Percentiles rank a stretch among this genome's conserved stretches.
These are phyloP conservation scores for Gryon sp. DNA, from an alignment of 1,140 invertebrate species.

Conservation along the genomic window DNA sequence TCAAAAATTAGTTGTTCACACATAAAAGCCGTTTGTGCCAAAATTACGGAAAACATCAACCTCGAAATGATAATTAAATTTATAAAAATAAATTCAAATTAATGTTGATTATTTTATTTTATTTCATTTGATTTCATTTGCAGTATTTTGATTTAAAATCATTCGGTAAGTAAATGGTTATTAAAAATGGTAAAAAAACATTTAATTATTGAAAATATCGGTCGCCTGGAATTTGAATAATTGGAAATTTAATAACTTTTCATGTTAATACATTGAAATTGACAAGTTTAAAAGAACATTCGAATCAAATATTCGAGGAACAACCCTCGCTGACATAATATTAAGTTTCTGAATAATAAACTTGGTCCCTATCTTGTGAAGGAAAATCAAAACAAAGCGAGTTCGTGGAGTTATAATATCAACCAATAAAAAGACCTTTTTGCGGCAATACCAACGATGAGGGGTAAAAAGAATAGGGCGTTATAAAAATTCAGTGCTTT, in stretches of 20 bases:
- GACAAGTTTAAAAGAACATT: not conserved
- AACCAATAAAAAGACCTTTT: constrained; percentile 55
- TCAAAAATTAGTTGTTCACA: not conserved
- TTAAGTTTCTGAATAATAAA: constrained; percentile 43
- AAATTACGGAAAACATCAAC: too few species aligned
- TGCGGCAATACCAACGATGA: constrained; percentile 31
- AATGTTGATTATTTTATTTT: too few species aligned
- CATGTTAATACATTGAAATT: not conserved
- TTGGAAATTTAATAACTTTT: not conserved
- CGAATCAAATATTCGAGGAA: constrained; percentile 13
- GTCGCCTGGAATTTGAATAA: too few species aligned
- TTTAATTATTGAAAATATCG: too few species aligned
- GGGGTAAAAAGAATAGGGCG: constrained; percentile 33
- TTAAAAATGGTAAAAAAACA: too few species aligned
- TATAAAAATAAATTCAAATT: too few species aligned
- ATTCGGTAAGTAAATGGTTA: too few species aligned
- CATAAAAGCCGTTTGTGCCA: not conserved
- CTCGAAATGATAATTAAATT: too few species aligned
- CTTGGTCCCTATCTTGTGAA: constrained; percentile 11
- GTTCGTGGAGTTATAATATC: constrained; percentile 31
- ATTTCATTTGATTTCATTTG: too few species aligned
- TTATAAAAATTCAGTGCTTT: constrained; percentile 54
- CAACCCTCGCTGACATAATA: constrained; percentile 15
- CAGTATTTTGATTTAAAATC: too few species aligned
- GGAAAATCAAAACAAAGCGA: constrained; percentile 58